These are phyloP conservation scores for Oryzias dopingdopingensis DNA, from an alignment of 2,797 vertebrate genomes.

Conservation along the genomic window DNA sequence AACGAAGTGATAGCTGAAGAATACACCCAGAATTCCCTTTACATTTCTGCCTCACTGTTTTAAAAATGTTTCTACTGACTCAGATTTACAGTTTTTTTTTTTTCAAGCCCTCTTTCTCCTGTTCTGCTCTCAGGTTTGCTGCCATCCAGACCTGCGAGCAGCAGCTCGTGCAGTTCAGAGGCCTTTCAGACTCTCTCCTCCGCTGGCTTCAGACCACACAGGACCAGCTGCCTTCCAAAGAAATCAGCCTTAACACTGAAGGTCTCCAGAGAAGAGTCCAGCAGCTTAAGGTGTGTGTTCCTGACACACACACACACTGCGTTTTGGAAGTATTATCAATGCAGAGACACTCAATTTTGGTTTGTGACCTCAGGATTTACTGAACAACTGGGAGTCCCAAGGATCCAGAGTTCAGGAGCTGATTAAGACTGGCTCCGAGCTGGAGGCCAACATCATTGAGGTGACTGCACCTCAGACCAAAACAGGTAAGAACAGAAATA, in stretches of 20 bases:
- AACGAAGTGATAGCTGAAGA: neutral
- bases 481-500: conserved; percentile 73
- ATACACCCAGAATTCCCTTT: neutral
- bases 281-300: conserved; percentile 82
- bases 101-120: neutral
- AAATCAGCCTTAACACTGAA: conserved; percentile 82
- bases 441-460: conserved; percentile 89
- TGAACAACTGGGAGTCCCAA: conserved; percentile 87
- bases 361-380: conserved; percentile 77
- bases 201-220: conserved; percentile 91
- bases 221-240: conserved; percentile 82
- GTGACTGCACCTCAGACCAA: conserved; percentile 87
- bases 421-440: conserved; percentile 82
- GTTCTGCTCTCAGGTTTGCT: conserved; percentile 78
- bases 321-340: too few relatives aligned
- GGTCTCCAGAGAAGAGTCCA: conserved; percentile 85
- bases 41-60: neutral
- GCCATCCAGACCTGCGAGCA: conserved; percentile 89
- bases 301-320: too few relatives aligned
- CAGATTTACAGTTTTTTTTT: neutral
- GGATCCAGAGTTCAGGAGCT: conserved; percentile 85
- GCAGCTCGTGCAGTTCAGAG: conserved; percentile 86
- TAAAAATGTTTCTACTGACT: too few relatives aligned
- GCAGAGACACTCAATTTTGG: too few relatives aligned
- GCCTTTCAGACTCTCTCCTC: conserved; percentile 82